These are phyloP conservation scores for Diorhabda elongata DNA, from an alignment of 1,140 invertebrate genomes.

Conservation along the genomic window DNA sequence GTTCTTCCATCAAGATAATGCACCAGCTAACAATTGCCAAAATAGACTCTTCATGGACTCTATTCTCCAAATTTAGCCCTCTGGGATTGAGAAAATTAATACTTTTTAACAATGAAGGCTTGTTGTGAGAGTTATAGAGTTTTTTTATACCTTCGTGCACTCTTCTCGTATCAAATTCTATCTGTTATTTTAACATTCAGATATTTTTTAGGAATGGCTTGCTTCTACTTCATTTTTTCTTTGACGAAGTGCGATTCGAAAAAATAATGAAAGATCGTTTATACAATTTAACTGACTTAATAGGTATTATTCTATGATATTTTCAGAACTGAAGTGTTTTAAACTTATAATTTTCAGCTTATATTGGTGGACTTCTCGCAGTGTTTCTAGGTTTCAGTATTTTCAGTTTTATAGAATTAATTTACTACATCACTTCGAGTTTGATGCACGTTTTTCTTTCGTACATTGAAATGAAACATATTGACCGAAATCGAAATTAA, in stretches of 20 bases:
- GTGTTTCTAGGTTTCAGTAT: conserved; percentile 77
- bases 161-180: not conserved
- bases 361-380: conserved; percentile 70
- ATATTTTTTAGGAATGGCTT: not conserved
- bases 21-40: too few relatives aligned
- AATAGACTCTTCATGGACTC: too few relatives aligned
- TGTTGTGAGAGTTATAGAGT: too few relatives aligned
- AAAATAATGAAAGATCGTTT: conserved; percentile 4
- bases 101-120: too few relatives aligned
- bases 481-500: too few relatives aligned
- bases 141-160: too few relatives aligned
- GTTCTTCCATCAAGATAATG: too few relatives aligned
- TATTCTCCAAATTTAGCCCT: too few relatives aligned
- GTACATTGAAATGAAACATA: too few relatives aligned
- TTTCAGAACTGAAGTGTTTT: not conserved
- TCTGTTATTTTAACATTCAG: not conserved
- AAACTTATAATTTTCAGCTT: conserved; percentile 40
- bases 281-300: not conserved
- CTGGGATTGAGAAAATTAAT: too few relatives aligned
- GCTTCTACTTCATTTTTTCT: not conserved
- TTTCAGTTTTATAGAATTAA: conserved; percentile 54
- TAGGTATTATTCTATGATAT: not conserved
- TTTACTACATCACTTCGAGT: conserved; percentile 21
- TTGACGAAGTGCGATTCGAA: not conserved
- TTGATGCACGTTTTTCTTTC: too few relatives aligned